phyloP scores from a whole-genome alignment of 2,113 vertebrate genomes.

The Uria aalge region DNA sequence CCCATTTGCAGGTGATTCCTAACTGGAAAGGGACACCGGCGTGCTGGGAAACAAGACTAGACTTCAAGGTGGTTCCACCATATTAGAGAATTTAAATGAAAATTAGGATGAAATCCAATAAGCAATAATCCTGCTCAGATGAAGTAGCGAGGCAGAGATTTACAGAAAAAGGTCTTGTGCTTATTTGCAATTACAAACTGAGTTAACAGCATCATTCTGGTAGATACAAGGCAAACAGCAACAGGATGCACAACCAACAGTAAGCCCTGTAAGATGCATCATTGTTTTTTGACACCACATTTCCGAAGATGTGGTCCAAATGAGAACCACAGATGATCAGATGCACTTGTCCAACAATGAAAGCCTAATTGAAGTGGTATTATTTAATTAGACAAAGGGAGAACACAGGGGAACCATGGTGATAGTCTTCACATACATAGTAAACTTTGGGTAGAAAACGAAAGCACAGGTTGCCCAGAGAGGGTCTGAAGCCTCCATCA shows the following conservation, averaged over 20 bases:
- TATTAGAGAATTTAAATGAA: neutral
- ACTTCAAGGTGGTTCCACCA: neutral
- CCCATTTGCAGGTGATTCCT: neutral
- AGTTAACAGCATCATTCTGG: neutral
- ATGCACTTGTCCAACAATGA: neutral
- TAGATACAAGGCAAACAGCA: neutral
- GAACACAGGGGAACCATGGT: neutral
- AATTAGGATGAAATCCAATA: neutral
- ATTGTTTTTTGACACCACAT: no score
- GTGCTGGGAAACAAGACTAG: neutral
- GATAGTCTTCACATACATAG: accelerated
- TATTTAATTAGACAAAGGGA: neutral
- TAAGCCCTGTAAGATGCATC: neutral
- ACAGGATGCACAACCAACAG: neutral
- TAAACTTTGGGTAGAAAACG: neutral
- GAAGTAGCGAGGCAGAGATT: neutral
- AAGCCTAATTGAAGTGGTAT: neutral
- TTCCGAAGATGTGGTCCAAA: neutral
- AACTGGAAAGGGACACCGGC: neutral
- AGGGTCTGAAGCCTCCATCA: neutral
- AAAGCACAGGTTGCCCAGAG: neutral
- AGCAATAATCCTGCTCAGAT: neutral
- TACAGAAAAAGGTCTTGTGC: neutral
- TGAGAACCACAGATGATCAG: neutral
- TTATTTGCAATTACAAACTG: neutral